Evolutionary conservation across 1,140 invertebrate genomes (phyloP).

Genomic region (Rhopalosiphum maidis): DNA sequence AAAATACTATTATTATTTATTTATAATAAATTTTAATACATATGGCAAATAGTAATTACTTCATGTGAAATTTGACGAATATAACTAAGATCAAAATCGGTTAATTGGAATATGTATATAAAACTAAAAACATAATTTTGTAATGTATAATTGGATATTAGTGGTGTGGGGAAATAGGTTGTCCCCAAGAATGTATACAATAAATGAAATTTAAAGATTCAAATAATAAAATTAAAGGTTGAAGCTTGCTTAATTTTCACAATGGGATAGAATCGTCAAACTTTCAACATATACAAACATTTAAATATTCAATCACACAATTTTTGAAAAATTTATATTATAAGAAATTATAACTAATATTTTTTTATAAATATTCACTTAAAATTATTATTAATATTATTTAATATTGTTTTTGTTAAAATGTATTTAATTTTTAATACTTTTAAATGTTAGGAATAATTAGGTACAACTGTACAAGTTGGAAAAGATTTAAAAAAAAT

Average conservation of each 20-base stretch:
- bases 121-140: too few species aligned
- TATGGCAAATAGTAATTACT: not conserved
- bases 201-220: not conserved
- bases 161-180: too few species aligned
- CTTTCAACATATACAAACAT: not conserved
- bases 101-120: not conserved
- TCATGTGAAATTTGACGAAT: not conserved
- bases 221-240: not conserved
- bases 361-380: not conserved
- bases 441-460: not conserved
- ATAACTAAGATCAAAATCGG: not conserved
- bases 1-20: too few species aligned
- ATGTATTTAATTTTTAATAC: not conserved
- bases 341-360: not conserved
- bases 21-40: too few species aligned
- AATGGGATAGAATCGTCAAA: too few species aligned
- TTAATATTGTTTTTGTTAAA: not conserved
- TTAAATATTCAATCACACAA: not conserved
- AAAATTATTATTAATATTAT: not conserved
- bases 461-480: not conserved
- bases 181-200: not conserved
- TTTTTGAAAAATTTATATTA: not conserved
- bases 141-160: not conserved
- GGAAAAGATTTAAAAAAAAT: not conserved
- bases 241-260: too few species aligned